Base-by-base conservation (phyloP, 2,113 vertebrate species). In the Pterocles gutturalis region DNA sequence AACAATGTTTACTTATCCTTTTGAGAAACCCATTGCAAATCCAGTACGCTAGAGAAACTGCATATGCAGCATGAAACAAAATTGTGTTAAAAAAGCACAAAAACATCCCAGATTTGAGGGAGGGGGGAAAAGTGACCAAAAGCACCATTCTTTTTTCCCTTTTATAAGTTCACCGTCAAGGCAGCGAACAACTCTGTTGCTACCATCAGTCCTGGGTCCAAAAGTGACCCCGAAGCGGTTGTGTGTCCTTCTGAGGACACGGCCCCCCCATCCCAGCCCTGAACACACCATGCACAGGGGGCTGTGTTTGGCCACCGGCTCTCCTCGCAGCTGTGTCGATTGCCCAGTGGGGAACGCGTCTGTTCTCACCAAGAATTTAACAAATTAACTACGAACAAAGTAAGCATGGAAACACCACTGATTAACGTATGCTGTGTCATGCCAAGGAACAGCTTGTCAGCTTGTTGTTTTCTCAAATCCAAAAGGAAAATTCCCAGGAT, bases 341-440 rank as follows among this genome's bases (percentile, higher is more conserved):
- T 25, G 83, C 97, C 96, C 97, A 96, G 97, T 64, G 83, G 96
- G 97, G 97, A 95, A 94, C 90, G 17, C 5, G 87, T 94, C 96
- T 97, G 76, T 77, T 97, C 93, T 95, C 90, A 89, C 82, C 97
- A 97, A 96, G 97, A 98, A 96, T 97, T 96, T 97, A 95, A 97
- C 97, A 98, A 97, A 98, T 98, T 98, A 97, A 97, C 98, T 97
- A 97, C 24, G 95, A 98, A 97, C 97, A 98, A 97, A 97, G 94
- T 97, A 62, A 62, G 18, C 89, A 79, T 95, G 90, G 93, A 97
- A 75, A 70, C 6, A 18, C 95, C 96, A 87, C 36, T 58, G 92
- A 96, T 97, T 96, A 93, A 95, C 96, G 88, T 96, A 95, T 15
- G 86, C 97, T 98, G 97, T 86, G 95, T 96, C 96, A 97, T 96